A percentile compares a stretch with the other conserved stretches of the same genome.
These are phyloP conservation scores for Alauda arvensis DNA, from an alignment of 2,797 vertebrate genomes.

Conservation along the genomic window DNA sequence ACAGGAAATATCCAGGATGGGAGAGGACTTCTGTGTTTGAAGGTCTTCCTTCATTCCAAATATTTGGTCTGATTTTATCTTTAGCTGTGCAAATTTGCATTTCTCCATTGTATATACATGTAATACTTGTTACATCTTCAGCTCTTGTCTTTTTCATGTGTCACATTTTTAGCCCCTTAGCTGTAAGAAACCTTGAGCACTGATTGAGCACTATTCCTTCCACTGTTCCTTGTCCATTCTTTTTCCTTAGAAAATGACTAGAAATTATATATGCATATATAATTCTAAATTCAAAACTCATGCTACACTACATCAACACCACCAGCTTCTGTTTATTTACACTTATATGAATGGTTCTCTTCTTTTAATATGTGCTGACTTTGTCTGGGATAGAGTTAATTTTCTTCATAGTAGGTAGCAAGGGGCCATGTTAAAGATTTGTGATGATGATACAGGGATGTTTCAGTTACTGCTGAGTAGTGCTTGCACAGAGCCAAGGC, in stretches of 20 bases:
- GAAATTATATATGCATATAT: not conserved
- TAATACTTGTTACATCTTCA: not conserved
- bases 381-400: not conserved
- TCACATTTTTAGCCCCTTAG: not conserved
- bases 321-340: not conserved
- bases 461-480: not conserved
- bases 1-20: not conserved
- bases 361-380: not conserved
- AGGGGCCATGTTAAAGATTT: not conserved
- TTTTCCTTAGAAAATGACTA: not conserved
- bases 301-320: not conserved
- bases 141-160: not conserved
- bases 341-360: not conserved
- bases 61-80: slow-evolving; percentile 7
- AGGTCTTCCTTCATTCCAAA: not conserved
- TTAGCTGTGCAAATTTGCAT: slow-evolving; percentile 1
- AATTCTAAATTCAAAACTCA: not conserved
- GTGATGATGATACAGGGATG: not conserved
- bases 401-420: not conserved
- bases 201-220: not conserved
- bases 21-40: not conserved
- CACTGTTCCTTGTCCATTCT: not conserved
- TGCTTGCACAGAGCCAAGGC: not conserved
- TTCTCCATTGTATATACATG: not conserved
- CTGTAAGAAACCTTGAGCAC: not conserved